Base-by-base conservation (phyloP, 1,140 invertebrate genomes). In the Drosophila baimaii region DNA sequence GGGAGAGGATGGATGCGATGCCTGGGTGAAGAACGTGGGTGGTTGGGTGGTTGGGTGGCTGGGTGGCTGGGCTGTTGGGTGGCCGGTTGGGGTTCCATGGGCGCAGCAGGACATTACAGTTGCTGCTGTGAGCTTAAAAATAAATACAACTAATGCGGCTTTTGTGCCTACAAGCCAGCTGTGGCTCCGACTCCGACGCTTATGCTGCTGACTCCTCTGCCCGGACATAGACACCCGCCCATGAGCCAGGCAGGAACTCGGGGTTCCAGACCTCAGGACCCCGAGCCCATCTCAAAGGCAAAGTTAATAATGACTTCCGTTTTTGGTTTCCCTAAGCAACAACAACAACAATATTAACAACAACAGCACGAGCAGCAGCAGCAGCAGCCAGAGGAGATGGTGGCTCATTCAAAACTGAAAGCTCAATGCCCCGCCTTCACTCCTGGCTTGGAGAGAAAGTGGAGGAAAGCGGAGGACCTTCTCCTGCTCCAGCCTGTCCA, bases 121-220 rank as follows among this genome's bases (percentile, higher is more conserved):
- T 84, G 75, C 84, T 89, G 85, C 84, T 89, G 84, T 70, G 58
- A 88, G 81, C 85, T 89, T 89, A 89, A 88, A 89, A 89, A 89
- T 89, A 89, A 89, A 89, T 89, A 89, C 84, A 89, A 89, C 84
- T 89, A 89, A 89, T 89, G 84, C 84, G 84, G 84, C 84, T 89
- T 89, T 89, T 89, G 85, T 89, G 84, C 84, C 84, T 89, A 90
- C 84, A 84, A 90, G 77, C 84, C 84, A 89, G 84, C 85, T 89
- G 84, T 69, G 84, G 59, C 80, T 82, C 74, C 74, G 84, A 61
- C 79, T 82, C 74, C 59, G 29, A 51, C 12, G 49, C n/a, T n/a
- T n/a, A n/a, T n/a, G n/a, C n/a, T n/a, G n/a, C 49, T 5, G 84
- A 63, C 80, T 82, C 79, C 79, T 74, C 65, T 29, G 41, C 52